Evolutionary conservation across 2,888 invertebrate species (phyloP), one percentile per base, ranked within the genome.

Genomic region (Carpatolechia fugitivella): DNA sequence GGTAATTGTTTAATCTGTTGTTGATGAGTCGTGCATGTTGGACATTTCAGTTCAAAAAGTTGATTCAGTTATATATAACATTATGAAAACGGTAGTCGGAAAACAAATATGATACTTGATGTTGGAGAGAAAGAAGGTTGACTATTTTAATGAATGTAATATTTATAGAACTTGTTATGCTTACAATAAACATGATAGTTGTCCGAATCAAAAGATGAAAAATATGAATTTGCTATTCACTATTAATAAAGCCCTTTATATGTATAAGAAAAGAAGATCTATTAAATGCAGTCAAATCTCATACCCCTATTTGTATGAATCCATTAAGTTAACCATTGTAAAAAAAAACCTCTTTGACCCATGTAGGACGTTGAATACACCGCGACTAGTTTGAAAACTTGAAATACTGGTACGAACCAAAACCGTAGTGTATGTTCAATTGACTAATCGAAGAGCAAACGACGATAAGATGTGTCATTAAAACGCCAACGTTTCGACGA

Each of bases 1-100:
- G 31, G 48, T 48, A 48, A 48, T 48, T 56, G 54, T 56, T 56
- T 54, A 49, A 48, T 33, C 53, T 54, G 38, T 49, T 44, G 44
- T 44, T 44, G 44, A 44, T 44, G 24, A 44, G n/a, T 24, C 24
- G 44, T 20, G 44, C 20, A 11, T 24, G 24, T 44, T 24, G 44
- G 44, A 44, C 11, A 10, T 44, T 44, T 40, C 16, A 16, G n/a
- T 13, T 30, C 48, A 16, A 30, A 13, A 29, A 46, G 30, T 18
- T 18, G 14, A 40, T 20, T 41, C 20, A 44, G 20, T n/a, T 18
- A 24, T n/a, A n/a, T 24, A 0, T 8, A 11, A 11, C 11, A 29
- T 24, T n/a, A 24, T 24, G 13, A 24, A n/a, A n/a, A n/a, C 24
- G 44, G 44, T 24, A n/a, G 18, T n/a, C 24, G 24, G n/a, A 44